Percentiles rank a stretch among this genome's conserved stretches.
phyloP scores from a whole-genome alignment of 2,888 invertebrate genomes.

The Ernsta delagoae region DNA sequence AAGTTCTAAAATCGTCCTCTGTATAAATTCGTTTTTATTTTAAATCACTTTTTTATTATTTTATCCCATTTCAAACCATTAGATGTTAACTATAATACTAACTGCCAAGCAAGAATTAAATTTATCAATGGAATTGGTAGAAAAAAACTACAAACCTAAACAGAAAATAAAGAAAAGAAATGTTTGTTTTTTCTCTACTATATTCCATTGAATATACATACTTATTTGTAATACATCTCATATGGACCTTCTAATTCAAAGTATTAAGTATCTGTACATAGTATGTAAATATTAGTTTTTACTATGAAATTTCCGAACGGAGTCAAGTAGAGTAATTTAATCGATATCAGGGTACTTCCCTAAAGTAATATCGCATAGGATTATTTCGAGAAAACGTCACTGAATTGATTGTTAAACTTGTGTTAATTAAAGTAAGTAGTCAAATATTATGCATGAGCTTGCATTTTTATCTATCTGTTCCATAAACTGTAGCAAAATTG shows the following conservation, averaged over 20 bases:
- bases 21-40: neutral
- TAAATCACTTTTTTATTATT: neutral
- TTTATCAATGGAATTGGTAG: neutral
- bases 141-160: neutral
- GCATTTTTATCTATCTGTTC: too few relatives aligned
- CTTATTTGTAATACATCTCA: constrained; percentile 22
- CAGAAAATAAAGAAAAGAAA: too few relatives aligned
- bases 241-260: constrained; percentile 30
- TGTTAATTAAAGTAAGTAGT: too few relatives aligned
- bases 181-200: constrained; percentile 3
- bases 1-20: too few relatives aligned
- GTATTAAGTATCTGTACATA: constrained; percentile 31
- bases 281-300: constrained; percentile 66
- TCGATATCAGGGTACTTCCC: constrained; percentile 83
- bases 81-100: constrained; percentile 7
- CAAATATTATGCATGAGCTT: too few relatives aligned
- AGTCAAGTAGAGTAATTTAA: constrained; percentile 61
- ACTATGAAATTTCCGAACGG: constrained; percentile 56
- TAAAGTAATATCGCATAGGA: constrained; percentile 41
- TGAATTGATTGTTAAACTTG: too few relatives aligned
- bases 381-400: neutral
- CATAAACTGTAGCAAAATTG: too few relatives aligned
- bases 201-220: constrained; percentile 3
- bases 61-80: neutral
- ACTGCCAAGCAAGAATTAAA: neutral